Evolutionary conservation across 2,888 invertebrate genomes (phyloP).

Genomic region (Dioctria linearis): DNA sequence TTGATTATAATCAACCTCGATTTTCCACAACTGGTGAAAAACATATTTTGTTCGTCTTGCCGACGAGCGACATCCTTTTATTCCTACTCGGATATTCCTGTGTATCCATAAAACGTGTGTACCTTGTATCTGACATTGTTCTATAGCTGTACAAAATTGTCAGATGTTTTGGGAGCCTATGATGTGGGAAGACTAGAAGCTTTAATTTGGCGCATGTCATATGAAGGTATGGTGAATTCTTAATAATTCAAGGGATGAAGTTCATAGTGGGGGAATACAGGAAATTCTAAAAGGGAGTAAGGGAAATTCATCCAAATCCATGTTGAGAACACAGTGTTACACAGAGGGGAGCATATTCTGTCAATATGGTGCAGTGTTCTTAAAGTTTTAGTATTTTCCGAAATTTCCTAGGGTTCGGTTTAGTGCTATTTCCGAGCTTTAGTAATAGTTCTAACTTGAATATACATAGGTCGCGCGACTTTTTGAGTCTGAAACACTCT

Average conservation of each 20-base stretch:
- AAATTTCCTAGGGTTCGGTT: constrained; percentile 54
- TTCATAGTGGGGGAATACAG: neutral
- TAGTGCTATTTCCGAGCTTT: neutral
- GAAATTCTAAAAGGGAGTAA: too few species aligned
- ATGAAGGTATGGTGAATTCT: constrained; percentile 10
- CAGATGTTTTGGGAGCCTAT: neutral
- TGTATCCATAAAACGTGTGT: constrained; percentile 5
- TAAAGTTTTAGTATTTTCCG: constrained; percentile 54
- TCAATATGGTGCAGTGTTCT: constrained; percentile 47
- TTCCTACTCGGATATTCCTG: constrained; percentile 15
- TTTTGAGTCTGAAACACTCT: neutral
- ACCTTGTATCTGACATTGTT: constrained; percentile 7
- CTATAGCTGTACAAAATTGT: neutral
- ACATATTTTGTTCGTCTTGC: constrained; percentile 48
- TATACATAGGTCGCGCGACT: neutral
- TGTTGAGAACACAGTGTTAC: neutral
- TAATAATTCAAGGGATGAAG: neutral
- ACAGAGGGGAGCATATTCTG: constrained; percentile 19
- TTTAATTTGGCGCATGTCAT: constrained; percentile 15
- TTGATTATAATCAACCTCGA: constrained; percentile 58
- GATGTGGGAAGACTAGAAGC: neutral
- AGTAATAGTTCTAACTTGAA: neutral
- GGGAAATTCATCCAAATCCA: constrained; percentile 30
- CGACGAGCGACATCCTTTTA: constrained; percentile 10
- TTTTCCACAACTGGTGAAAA: constrained; percentile 56